phyloP scores from a whole-genome alignment of 1,140 invertebrate genomes.

The Eueides isabella region DNA sequence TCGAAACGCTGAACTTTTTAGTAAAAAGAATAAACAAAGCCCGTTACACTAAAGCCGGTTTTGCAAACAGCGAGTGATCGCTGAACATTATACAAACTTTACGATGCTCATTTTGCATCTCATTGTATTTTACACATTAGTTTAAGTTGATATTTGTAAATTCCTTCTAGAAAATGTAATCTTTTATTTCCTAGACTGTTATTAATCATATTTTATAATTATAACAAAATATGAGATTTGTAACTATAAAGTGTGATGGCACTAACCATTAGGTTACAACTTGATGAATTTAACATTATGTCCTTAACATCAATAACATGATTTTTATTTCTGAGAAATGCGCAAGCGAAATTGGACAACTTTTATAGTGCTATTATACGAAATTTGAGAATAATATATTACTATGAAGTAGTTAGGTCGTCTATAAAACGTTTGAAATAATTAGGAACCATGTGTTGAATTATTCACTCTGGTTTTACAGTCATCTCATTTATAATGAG shows the following conservation, averaged over 20 bases:
- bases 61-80: conserved; percentile 45
- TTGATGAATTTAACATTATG: neutral
- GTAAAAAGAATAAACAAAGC: conserved; percentile 37
- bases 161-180: neutral
- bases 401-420: neutral
- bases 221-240: neutral
- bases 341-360: conserved; percentile 22
- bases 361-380: neutral
- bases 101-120: conserved; percentile 28
- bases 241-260: neutral
- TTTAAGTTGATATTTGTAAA: neutral
- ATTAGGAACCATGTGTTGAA: conserved; percentile 9
- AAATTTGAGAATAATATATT: neutral
- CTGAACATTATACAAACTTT: conserved; percentile 49
- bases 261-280: neutral
- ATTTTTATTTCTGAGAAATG: neutral
- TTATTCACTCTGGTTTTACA: neutral
- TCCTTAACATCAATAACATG: neutral
- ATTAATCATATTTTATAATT: neutral
- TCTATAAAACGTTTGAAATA: conserved; percentile 11
- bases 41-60: conserved; percentile 50
- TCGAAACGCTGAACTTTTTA: conserved; percentile 37
- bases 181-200: neutral
- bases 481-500: neutral
- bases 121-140: conserved; percentile 14